Conservation (phyloP, 2,888 invertebrate genomes). For the Ichneumoninae sp. region DNA sequence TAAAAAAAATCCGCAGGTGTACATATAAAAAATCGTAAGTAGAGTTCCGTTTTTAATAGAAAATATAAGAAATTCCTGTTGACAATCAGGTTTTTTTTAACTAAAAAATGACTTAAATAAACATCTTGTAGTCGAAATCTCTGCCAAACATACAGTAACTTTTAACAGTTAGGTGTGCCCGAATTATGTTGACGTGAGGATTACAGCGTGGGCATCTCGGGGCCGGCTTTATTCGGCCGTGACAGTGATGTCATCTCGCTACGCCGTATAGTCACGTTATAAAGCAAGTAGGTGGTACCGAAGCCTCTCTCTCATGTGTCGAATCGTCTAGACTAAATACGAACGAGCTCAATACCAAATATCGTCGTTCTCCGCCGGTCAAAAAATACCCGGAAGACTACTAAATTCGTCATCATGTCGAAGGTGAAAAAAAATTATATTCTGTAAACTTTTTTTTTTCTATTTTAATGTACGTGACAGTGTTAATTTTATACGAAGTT, state of each 20-base stretch:
- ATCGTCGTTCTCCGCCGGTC: neutral
- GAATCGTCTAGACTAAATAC: constrained; percentile 11
- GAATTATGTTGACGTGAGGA: neutral
- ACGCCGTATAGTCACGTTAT: constrained; percentile 29
- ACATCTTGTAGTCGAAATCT: too few species aligned
- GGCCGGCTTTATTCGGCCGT: constrained; percentile 52
- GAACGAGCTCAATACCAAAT: neutral
- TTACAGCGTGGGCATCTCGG: constrained; percentile 57
- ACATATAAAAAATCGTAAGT: too few species aligned
- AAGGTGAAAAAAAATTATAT: neutral
- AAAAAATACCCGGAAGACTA: neutral
- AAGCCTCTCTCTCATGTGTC: neutral
- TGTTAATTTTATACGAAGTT: too few species aligned
- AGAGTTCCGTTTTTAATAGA: too few species aligned
- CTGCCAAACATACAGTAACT: too few species aligned
- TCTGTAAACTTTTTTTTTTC: too few species aligned
- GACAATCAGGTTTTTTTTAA: too few species aligned
- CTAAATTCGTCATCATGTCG: neutral
- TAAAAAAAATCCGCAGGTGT: too few species aligned
- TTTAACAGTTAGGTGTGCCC: neutral
- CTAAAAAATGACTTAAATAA: too few species aligned
- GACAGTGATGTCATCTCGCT: constrained; percentile 64
- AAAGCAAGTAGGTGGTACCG: constrained; percentile 15
- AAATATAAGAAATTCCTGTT: too few species aligned
- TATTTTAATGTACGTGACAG: too few species aligned